Evolutionary conservation across 1,140 invertebrate species (phyloP), one percentile per base, ranked within the genome.

Genomic region (Vanessa atalanta): DNA sequence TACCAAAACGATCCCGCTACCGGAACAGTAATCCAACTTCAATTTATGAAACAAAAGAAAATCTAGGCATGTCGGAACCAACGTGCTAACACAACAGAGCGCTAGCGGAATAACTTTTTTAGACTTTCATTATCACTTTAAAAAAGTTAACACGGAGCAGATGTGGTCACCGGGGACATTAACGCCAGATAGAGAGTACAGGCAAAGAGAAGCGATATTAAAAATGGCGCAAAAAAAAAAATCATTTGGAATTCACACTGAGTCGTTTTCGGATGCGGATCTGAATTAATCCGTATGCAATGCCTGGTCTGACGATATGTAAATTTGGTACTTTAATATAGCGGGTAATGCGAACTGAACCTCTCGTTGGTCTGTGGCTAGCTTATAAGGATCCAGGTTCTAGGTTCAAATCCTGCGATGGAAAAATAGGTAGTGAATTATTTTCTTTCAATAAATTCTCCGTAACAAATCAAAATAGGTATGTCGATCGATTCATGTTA

Each of bases 51-150:
- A 11, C 37, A 43, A 9, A 43, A 43, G 9, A 43, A 43, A 43
- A 43, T 43, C 0, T 9, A 8, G 37, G 6, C 37, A 5, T 43
- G 9, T 43, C 37, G 6, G 9, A 26, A 31, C 20, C 3, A 13
- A 20, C 20, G 26, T 37, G 15, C 57, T 13, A 37, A 61, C 23
- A 15, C 6, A 31, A 12, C 26, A 1, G 3, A 11, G 14, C 57
- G 8, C 57, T 15, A 61, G 31, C 23, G 57, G 31, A 37, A 60
- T 60, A 61, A 15, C 13, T 61, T 61, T 61, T 61, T 61, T 26
- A 31, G 12, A 61, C 11, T 61, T 61, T 61, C 57, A 37, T 61
- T 61, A 61, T 37, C 26, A 61, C 57, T 61, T 31, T 37, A 37
- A 61, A 61, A 61, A 61, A 31, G 57, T 37, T 61, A 61, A 31